Evolutionary conservation across 2,113 vertebrate species (phyloP), one percentile per base, ranked within the genome.

Genomic region (Lagopus muta): DNA sequence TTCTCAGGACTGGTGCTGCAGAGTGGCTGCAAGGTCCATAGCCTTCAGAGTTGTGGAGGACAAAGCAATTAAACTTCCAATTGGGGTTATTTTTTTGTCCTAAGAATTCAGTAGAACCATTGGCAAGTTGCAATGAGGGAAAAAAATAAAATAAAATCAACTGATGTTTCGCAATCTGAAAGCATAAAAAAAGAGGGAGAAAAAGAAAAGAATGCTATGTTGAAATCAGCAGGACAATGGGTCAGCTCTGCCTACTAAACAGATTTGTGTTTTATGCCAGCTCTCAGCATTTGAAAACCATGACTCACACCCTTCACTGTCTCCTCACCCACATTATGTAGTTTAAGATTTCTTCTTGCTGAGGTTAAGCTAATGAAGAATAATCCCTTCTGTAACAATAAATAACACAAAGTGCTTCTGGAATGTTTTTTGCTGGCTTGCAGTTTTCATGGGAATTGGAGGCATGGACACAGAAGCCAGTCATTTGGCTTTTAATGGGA

Each of bases 241-340:
- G 54, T 22, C 1, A 1, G 24, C 70, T 79, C 82, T 93, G 57
- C 65, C 57, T 3, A 4, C 73, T 36, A 25, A 90, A 78, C 55
- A 45, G 64, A 8, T 4, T 60, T 50, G 8, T 48, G 13, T 42
- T 75, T 87, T 58, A 79, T 85, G 64, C 48, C 58, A 66, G 45
- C 38, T 13, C 82, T 89, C 69, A 48, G 47, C 54, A 82, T 93
- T 95, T 84, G 85, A 86, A 92, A 90, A 74, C 82, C 79, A 92
- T 80, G 91, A 96, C 54, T 91, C 78, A 89, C 36, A 28, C 36
- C 28, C 91, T 92, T 89, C 67, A 65, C 48, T 58, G 19, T 50
- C n/a, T 83, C 77, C 48, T 94, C 48, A 57, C 8, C 18, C 70
- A 61, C 2, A 0, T 82, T 67, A 92, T 32, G 28, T 6, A 27